phyloP scores from a whole-genome alignment of 2,888 invertebrate genomes.

The Plebejus melissa region DNA sequence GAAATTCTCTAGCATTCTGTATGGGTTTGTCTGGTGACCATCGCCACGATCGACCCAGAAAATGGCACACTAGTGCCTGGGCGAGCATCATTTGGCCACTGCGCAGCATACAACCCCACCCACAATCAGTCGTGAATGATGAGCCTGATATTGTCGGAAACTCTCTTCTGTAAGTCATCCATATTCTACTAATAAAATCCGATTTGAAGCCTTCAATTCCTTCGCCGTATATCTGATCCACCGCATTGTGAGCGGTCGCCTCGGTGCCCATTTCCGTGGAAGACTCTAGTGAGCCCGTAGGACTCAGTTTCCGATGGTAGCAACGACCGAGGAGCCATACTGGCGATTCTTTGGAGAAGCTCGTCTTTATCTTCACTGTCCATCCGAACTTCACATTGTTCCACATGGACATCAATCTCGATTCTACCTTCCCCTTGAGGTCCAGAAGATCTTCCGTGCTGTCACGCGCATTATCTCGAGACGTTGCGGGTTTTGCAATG shows the following conservation, averaged over 20 bases:
- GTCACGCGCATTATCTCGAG: constrained; percentile 57
- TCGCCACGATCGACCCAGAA: constrained; percentile 91
- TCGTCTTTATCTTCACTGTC: constrained; percentile 87
- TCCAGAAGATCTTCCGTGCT: constrained; percentile 71
- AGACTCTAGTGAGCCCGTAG: constrained; percentile 77
- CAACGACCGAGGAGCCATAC: constrained; percentile 91
- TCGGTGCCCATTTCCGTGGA: constrained; percentile 81
- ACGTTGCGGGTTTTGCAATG: constrained; percentile 46
- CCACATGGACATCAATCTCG: constrained; percentile 91
- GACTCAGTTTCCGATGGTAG: constrained; percentile 86
- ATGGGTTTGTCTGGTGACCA: constrained; percentile 84
- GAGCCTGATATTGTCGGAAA: constrained; percentile 90
- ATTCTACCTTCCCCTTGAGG: constrained; percentile 88
- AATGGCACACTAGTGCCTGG: constrained; percentile 90
- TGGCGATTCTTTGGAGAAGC: constrained; percentile 90
- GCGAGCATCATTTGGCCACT: constrained; percentile 96
- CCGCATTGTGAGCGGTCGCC: constrained; percentile 79
- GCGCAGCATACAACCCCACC: constrained; percentile 94
- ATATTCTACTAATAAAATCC: constrained; percentile 90
- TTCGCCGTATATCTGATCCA: constrained; percentile 76
- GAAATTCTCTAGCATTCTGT: constrained; percentile 79
- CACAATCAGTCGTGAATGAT: constrained; percentile 92
- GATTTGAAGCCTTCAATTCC: constrained; percentile 91
- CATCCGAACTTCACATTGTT: constrained; percentile 95
- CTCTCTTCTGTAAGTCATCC: constrained; percentile 93